Evolutionary conservation across 2,888 invertebrate species (phyloP).

Genomic region (Dryobotodes eremita): DNA sequence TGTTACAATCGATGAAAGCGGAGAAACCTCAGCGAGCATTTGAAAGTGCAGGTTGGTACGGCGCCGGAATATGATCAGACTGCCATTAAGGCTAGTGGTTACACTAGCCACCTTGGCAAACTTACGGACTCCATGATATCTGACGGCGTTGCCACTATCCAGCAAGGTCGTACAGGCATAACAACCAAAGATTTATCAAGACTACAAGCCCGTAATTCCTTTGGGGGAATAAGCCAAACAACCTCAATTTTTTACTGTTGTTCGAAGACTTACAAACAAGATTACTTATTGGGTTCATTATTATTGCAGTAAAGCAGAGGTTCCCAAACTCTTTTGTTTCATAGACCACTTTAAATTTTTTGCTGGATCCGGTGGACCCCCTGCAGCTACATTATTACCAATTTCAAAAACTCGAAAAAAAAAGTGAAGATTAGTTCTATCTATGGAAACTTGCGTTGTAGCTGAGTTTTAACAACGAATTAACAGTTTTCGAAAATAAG

Average conservation of each 20-base stretch:
- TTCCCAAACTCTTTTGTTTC: too few relatives aligned
- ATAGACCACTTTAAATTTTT: too few relatives aligned
- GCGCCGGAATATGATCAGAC: conserved; percentile 40
- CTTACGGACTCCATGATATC: neutral
- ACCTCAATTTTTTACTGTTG: neutral
- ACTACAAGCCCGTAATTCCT: neutral
- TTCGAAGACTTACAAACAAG: neutral
- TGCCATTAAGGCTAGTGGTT: conserved; percentile 28
- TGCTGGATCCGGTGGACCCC: too few relatives aligned
- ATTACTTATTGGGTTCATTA: neutral
- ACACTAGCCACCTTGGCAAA: conserved; percentile 11
- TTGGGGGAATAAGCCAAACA: neutral
- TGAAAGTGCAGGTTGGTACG: conserved; percentile 55
- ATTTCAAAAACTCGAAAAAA: too few relatives aligned
- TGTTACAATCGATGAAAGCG: conserved; percentile 50
- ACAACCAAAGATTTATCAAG: neutral
- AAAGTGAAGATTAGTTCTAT: too few relatives aligned
- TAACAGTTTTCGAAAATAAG: too few relatives aligned
- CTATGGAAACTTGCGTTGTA: too few relatives aligned
- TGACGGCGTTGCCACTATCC: neutral
- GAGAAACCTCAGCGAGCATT: conserved; percentile 49
- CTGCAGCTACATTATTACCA: too few relatives aligned
- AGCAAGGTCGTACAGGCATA: neutral
- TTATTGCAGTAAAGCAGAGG: too few relatives aligned
- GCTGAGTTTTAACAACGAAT: too few relatives aligned